Conservation (phyloP, 2,888 invertebrate species). For the Tetranychus piercei region DNA sequence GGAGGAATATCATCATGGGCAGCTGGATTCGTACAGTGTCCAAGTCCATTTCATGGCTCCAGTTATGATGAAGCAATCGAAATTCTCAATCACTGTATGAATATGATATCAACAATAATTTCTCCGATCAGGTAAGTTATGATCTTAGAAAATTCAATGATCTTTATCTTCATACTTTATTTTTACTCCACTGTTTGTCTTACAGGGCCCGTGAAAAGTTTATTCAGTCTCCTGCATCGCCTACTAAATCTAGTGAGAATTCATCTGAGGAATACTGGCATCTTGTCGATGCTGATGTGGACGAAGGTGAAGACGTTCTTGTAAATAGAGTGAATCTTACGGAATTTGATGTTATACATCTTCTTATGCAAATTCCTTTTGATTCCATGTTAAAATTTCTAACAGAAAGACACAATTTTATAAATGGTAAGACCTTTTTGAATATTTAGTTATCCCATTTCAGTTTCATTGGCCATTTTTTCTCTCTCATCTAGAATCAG, state of each 20-base stretch:
- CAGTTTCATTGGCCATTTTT: background rate
- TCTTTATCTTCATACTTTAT: background rate
- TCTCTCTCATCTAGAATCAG: background rate
- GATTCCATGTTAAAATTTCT: conserved; percentile 20
- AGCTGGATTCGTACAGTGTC: conserved; percentile 17
- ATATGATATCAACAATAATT: conserved; percentile 19
- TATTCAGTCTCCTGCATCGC: background rate
- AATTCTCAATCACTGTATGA: conserved; percentile 19
- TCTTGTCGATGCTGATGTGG: conserved; percentile 16
- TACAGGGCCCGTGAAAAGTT: background rate
- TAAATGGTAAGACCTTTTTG: background rate
- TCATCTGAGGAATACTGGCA: conserved; percentile 14
- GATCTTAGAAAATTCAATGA: background rate
- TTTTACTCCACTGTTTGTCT: background rate
- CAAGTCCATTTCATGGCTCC: conserved; percentile 13
- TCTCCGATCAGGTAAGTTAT: conserved; percentile 17
- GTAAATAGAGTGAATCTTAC: conserved; percentile 16
- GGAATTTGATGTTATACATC: conserved; percentile 21
- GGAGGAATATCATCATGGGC: conserved; percentile 18
- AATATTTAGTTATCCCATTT: background rate
- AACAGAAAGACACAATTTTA: background rate
- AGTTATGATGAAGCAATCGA: conserved; percentile 15
- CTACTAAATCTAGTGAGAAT: background rate
- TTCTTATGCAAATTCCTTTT: conserved; percentile 21
- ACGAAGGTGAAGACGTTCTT: conserved; percentile 23